Conservation (phyloP, 2,113 vertebrate genomes). For the Epinephelus fuscoguttatus region DNA sequence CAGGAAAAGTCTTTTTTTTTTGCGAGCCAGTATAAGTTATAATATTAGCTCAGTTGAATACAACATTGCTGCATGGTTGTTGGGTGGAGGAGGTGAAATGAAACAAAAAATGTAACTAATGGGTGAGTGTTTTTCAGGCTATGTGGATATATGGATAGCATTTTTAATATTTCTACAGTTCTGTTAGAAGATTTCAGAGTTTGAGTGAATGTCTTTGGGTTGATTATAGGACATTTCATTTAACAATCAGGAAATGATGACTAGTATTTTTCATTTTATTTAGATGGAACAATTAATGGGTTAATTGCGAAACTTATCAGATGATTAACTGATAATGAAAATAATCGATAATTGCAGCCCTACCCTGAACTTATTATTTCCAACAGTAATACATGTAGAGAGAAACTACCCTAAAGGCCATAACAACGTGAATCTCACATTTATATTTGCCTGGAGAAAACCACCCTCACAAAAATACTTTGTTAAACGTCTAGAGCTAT, state of each 20-base stretch:
- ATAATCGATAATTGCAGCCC: background rate
- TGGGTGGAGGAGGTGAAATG: no score
- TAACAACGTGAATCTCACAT: background rate
- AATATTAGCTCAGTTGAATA: no score
- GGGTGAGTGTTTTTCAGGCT: no score
- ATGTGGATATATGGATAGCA: no score
- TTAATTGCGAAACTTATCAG: background rate
- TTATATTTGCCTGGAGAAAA: background rate
- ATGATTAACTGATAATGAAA: background rate
- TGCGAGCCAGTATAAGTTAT: no score
- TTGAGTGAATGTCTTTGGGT: background rate
- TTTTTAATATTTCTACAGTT: no score
- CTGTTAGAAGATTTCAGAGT: no score
- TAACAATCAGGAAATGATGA: background rate
- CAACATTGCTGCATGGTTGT: no score
- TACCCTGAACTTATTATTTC: no score
- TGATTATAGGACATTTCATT: background rate
- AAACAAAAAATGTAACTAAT: no score
- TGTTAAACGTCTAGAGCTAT: no score
- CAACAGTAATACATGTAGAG: background rate
- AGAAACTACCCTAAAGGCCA: background rate
- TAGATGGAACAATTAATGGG: background rate
- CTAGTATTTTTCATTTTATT: background rate
- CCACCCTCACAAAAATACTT: background rate
- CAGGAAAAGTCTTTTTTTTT: no score